These are phyloP conservation scores for Puffinus mauretanicus DNA, from an alignment of 2,113 vertebrate genomes.

Conservation along the genomic window DNA sequence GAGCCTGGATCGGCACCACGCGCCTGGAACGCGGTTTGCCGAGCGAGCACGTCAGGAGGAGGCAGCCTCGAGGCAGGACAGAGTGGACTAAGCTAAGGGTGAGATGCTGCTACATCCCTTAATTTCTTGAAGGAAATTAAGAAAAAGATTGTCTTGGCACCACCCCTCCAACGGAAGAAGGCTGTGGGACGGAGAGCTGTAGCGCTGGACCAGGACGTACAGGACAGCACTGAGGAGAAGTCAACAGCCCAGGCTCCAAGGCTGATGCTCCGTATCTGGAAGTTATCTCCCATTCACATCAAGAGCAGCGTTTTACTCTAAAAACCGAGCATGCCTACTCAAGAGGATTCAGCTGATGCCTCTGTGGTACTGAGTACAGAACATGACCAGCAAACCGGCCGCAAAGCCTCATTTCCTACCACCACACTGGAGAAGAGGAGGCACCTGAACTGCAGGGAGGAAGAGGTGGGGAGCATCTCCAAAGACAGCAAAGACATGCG, in stretches of 20 bases:
- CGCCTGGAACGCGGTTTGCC: accelerated
- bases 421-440: not conserved
- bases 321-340: not conserved
- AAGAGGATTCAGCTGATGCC: not conserved
- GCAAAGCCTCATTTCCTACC: not conserved
- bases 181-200: not conserved
- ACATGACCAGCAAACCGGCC: not conserved
- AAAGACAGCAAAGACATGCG: not conserved
- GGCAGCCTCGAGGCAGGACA: not conserved
- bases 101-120: not conserved
- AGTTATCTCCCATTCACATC: not conserved
- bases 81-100: not conserved
- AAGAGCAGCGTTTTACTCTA: not conserved
- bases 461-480: not conserved
- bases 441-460: not conserved
- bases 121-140: not conserved
- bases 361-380: not conserved
- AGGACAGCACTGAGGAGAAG: not conserved
- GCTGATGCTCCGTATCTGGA: not conserved
- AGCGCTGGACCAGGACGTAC: accelerated
- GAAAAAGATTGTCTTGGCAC: not conserved
- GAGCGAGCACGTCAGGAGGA: not conserved
- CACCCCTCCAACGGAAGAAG: not conserved
- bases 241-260: not conserved
- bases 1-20: accelerated